Conservation (phyloP, 23 tunicate genomes). For the Diplosoma virens region DNA sequence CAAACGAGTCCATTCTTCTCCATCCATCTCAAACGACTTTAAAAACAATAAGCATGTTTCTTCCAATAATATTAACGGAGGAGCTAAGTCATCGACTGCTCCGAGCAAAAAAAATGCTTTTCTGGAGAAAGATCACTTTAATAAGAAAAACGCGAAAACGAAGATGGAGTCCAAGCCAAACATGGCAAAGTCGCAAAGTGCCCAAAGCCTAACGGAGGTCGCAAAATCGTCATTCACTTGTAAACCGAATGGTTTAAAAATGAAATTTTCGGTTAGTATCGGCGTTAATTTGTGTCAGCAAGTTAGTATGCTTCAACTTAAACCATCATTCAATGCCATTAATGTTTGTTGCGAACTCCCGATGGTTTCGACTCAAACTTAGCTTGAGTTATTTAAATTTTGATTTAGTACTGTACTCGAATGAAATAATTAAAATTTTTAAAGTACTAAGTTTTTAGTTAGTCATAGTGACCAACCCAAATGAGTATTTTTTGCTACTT, state of each 20-base stretch:
- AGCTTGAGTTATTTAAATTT: too few species aligned
- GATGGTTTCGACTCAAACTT: too few species aligned
- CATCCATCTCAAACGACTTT: neutral
- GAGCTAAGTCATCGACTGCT: neutral
- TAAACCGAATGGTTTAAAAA: slow-evolving; percentile 38
- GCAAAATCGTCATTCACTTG: slow-evolving; percentile 30
- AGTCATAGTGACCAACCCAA: too few species aligned
- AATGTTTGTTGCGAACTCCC: too few species aligned
- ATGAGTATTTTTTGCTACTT: too few species aligned
- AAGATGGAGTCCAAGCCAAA: neutral
- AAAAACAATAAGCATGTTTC: neutral
- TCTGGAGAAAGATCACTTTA: neutral
- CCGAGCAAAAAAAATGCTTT: neutral
- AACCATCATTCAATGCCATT: too few species aligned
- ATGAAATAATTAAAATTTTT: too few species aligned
- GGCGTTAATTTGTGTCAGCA: neutral
- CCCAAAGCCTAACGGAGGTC: neutral
- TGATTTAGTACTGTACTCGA: too few species aligned
- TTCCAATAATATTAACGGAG: neutral
- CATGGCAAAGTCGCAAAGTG: neutral
- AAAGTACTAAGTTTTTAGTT: too few species aligned
- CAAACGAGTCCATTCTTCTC: neutral
- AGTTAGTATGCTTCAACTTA: neutral
- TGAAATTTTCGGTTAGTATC: slow-evolving; percentile 33
- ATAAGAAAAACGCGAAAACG: neutral